Evolutionary conservation across 2,888 invertebrate genomes (phyloP), one percentile per base, ranked within the genome.

Genomic region (Standfussiana lucernea): DNA sequence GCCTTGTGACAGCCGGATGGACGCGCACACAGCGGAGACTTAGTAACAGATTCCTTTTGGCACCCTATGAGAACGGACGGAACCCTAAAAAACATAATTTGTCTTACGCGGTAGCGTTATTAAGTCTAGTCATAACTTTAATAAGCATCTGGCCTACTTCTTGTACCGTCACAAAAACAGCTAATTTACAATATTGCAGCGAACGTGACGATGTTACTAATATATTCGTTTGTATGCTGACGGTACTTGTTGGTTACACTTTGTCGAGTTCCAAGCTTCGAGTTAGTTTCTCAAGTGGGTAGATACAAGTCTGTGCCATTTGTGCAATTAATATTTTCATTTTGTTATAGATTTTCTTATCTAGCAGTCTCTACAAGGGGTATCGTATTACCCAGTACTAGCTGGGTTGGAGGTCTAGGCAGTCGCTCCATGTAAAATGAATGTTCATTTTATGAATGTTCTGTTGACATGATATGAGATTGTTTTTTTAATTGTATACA

Each of bases 201-300:
- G 32, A 21, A 76, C 87, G 78, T 79, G 87, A 77, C 50, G n/a
- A 53, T 50, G 35, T 68, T 85, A 61, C 71, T 77, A 79, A 89
- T 78, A 62, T 66, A 66, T 74, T 79, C 65, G 45, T 78, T 79
- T 85, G 89, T 77, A 59, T 85, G 89, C 86, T 53, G 83, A 28
- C 88, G 24, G 78, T 87, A 85, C 76, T 45, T 1, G 68, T 53
- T 47, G 59, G 80, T 45, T 66, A 37, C 76, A 88, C 64, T 75
- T 68, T 67, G 37, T 67, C 53, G 59, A 37, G 47, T 32, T 32
- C 28, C 24, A 28, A 53, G 66, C 68, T 75, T 62, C 35, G 47
- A 73, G 59, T 72, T 62, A 77, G 79, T 84, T 84, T 89, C 65
- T 56, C 70, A 77, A 79, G 77, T 35, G 35, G 59, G 59, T 32